Evolutionary conservation across 1,140 invertebrate species (phyloP).

Genomic region (Lasioglossum albipes): DNA sequence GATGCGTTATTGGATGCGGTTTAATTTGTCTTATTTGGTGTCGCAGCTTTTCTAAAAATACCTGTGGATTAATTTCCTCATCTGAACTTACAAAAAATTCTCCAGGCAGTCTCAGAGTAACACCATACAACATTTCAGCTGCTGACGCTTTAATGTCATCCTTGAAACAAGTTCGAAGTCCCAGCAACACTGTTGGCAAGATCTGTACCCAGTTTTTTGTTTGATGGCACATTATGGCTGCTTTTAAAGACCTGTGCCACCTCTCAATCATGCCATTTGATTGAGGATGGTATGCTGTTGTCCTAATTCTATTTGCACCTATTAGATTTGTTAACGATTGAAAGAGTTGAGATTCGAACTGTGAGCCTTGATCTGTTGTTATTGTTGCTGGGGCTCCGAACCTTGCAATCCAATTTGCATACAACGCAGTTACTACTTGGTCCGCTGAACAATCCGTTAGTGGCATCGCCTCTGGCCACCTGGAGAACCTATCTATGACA

Average conservation of each 20-base stretch:
- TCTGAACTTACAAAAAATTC: neutral
- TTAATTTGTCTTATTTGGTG: neutral
- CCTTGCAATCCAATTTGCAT: neutral
- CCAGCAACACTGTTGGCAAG: neutral
- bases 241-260: neutral
- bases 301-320: neutral
- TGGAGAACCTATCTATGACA: too few relatives aligned
- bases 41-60: neutral
- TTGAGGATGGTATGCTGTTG: neutral
- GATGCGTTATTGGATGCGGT: neutral
- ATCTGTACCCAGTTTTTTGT: neutral
- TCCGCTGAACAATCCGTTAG: neutral
- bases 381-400: neutral
- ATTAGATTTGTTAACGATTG: neutral
- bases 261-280: neutral
- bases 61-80: neutral
- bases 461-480: too few relatives aligned
- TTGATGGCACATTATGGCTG: neutral
- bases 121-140: neutral
- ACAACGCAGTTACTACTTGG: neutral
- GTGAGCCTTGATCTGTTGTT: neutral
- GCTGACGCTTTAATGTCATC: neutral
- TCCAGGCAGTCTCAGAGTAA: neutral
- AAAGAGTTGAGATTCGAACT: slow-evolving; percentile 12
- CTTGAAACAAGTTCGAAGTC: neutral